Percentiles rank a stretch among this genome's conserved stretches.
These are phyloP conservation scores for Setophaga coronata DNA, from an alignment of 2,113 vertebrate species.

Conservation along the genomic window DNA sequence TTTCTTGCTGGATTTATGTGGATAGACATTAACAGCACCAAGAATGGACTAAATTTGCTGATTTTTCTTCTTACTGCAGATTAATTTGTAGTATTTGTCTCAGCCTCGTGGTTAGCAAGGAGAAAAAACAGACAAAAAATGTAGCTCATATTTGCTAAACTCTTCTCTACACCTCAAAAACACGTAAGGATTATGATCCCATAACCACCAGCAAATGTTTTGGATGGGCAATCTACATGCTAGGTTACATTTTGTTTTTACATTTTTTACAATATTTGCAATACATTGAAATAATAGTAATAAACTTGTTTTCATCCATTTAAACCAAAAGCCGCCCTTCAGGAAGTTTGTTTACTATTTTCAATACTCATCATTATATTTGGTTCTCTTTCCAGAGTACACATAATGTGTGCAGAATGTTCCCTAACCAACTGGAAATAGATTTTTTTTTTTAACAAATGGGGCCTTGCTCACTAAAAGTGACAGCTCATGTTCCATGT, in stretches of 20 bases:
- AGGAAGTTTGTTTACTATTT: slow-evolving; percentile 54
- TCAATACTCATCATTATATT: slow-evolving; percentile 53
- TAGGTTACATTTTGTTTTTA: slow-evolving; percentile 15
- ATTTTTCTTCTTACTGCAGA: neutral
- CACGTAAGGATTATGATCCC: neutral
- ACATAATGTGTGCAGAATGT: slow-evolving; percentile 36
- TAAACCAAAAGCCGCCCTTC: slow-evolving; percentile 31
- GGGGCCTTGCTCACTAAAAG: neutral
- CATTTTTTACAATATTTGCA: slow-evolving; percentile 36
- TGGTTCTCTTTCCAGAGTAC: slow-evolving; percentile 46
- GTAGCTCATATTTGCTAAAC: neutral
- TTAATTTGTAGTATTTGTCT: neutral
- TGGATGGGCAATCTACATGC: neutral
- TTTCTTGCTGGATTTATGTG: neutral
- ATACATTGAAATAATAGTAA: slow-evolving; percentile 39
- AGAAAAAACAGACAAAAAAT: neutral
- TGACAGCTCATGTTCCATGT: neutral
- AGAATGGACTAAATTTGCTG: neutral
- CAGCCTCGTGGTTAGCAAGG: neutral
- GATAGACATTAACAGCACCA: neutral
- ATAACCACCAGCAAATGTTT: slow-evolving; percentile 22
- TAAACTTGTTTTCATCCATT: slow-evolving; percentile 44
- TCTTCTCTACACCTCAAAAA: neutral
- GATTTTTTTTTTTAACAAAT: slow-evolving; percentile 39
- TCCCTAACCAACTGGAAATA: slow-evolving; percentile 34